Percentiles rank a stretch among this genome's conserved stretches.
Evolutionary conservation across 2,113 vertebrate genomes (phyloP).

Genomic region (Cyphomyrus discorhynchus): DNA sequence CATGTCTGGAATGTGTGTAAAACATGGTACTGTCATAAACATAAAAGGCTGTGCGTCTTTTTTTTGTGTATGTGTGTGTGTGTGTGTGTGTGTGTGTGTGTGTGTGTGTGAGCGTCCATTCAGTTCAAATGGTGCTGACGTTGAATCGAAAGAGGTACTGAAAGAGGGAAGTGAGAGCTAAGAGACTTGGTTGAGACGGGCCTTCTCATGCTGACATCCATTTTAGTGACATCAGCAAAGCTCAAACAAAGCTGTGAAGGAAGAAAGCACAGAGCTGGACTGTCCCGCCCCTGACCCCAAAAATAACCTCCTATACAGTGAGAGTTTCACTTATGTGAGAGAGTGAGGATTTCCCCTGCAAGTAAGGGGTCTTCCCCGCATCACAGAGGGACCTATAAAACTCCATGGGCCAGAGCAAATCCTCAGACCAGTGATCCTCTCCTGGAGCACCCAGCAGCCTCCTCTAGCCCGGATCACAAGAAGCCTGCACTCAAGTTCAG

Average conservation of each 20-base stretch:
- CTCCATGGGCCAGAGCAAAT: not conserved
- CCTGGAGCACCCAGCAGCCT: not conserved
- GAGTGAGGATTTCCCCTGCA: not conserved
- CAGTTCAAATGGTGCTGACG: not conserved
- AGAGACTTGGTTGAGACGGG: not conserved
- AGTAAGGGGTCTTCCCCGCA: conserved; percentile 1
- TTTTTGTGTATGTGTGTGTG: conserved; percentile 7
- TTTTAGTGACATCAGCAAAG: not conserved
- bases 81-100: conserved; percentile 11
- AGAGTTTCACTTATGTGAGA: not conserved
- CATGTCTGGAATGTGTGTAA: not conserved
- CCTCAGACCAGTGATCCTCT: not conserved
- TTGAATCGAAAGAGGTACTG: not conserved
- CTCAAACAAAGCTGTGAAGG: not conserved
- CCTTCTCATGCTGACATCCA: not conserved
- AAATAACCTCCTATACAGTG: not conserved
- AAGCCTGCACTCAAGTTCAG: not conserved
- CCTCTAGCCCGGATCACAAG: not conserved
- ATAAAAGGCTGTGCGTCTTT: not conserved
- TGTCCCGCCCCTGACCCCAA: not conserved
- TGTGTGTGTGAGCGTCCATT: conserved; percentile 4
- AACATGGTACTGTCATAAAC: too few species aligned
- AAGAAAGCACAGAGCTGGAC: not conserved
- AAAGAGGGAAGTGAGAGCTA: conserved; percentile 12
- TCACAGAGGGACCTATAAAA: not conserved